Base-by-base conservation (phyloP, 2,888 invertebrate species). In the Stegana nigrithorax region DNA sequence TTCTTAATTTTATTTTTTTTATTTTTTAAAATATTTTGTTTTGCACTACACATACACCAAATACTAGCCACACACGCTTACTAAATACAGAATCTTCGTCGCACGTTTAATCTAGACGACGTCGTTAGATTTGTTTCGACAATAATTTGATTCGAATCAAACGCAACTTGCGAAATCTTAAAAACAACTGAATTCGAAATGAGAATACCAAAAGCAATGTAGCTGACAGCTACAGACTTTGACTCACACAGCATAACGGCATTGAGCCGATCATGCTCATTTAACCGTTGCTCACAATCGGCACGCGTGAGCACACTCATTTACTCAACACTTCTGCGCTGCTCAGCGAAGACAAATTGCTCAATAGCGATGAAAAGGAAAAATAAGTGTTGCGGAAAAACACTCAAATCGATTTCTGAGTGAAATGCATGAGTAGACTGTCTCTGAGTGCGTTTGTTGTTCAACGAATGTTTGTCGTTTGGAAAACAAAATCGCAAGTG, bases 131-230 rank as follows among this genome's bases (percentile, higher is more conserved):
- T 66, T 68, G 60, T 65, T 60, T 67, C 70, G 64, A 63, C 66
- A 78, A 66, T 64, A 63, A 60, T 64, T 68, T 50, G 50, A 62
- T 56, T 36, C 63, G 58, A 66, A 59, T 56, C 70, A 62, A 62
- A 68, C 26, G 45, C 59, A 14, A 45, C 26, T 80, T 73, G 81
- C 83, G 78, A 81, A 81, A 82, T 82, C 80, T 80, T 78, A 66
- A 72, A 74, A 75, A 72, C 79, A 78, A 76, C 76, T 76, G 78
- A 76, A 78, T 78, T 71, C 74, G 75, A 73, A 55, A 21, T 55
- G 53, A 55, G 36, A 75, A 68, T 59, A 17, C 44, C 27, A 26
- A 21, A 51, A 45, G 2, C 39, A 50, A 19, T 45, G 50, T 62
- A 50, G 32, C 65, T 55, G 64, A 58, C 59, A 63, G 64, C 69